Evolutionary conservation across 1,140 invertebrate genomes (phyloP).

Genomic region (Pseudachorutes palmiensis): DNA sequence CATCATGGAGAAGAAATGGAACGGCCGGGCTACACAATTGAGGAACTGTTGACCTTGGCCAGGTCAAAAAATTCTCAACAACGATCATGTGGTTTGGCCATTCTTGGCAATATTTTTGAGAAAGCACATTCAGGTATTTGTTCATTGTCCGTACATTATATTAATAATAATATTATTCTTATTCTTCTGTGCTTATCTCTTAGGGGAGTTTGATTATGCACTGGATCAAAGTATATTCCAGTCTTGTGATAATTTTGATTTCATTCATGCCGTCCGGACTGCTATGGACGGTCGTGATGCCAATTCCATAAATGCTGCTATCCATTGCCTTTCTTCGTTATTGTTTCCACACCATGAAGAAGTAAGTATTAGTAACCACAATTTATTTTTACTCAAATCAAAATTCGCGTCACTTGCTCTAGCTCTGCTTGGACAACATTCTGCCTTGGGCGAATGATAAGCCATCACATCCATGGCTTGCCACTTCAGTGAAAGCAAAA

Average conservation of each 20-base stretch:
- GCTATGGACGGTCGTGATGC: slow-evolving; percentile 74
- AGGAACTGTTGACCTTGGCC: slow-evolving; percentile 70
- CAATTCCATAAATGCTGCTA: slow-evolving; percentile 58
- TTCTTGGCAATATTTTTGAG: slow-evolving; percentile 66
- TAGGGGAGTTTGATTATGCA: slow-evolving; percentile 56
- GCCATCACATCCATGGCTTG: slow-evolving; percentile 55
- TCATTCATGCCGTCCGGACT: slow-evolving; percentile 72
- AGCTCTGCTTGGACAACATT: slow-evolving; percentile 20
- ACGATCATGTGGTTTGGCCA: slow-evolving; percentile 64
- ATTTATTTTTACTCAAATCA: slow-evolving; percentile 39
- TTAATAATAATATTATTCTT: neutral
- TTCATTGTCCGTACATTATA: neutral
- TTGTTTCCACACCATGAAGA: slow-evolving; percentile 69
- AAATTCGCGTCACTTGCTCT: slow-evolving; percentile 55
- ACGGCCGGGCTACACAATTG: slow-evolving; percentile 76
- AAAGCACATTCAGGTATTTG: slow-evolving; percentile 56
- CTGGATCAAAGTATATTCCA: slow-evolving; percentile 48
- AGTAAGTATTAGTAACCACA: slow-evolving; percentile 43
- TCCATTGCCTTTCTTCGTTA: slow-evolving; percentile 63
- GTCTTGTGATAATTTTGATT: slow-evolving; percentile 50
- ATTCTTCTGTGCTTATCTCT: neutral
- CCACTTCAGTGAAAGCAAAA: slow-evolving; percentile 42
- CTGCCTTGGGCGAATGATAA: slow-evolving; percentile 18
- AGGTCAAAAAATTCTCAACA: slow-evolving; percentile 64
- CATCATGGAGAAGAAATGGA: slow-evolving; percentile 87